phyloP scores from a whole-genome alignment of 2,888 invertebrate genomes.

The Chydorus sphaericus region DNA sequence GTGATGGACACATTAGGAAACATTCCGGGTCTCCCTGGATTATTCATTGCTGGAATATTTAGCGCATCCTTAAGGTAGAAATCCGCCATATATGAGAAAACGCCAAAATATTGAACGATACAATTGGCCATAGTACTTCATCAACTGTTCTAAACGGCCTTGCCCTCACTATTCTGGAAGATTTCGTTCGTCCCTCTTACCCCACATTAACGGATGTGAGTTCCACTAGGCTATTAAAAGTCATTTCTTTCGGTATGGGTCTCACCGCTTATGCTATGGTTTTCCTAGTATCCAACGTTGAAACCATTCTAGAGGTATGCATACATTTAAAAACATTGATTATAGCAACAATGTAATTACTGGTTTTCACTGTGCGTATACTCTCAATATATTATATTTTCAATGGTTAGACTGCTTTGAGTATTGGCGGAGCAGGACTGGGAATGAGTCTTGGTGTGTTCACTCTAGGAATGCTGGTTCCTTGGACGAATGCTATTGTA shows the following conservation, averaged over 20 bases:
- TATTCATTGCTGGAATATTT: no score
- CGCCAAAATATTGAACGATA: not conserved
- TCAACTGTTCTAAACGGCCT: not conserved
- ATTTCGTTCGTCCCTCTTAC: constrained; percentile 49
- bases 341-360: no score
- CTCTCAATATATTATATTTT: no score
- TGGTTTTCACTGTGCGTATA: no score
- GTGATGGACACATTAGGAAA: no score
- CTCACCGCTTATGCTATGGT: constrained; percentile 61
- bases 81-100: no score
- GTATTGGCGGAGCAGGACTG: constrained; percentile 77
- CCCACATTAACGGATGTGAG: constrained; percentile 28
- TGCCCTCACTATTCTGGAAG: constrained; percentile 47
- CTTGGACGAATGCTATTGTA: constrained; percentile 69
- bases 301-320: constrained; percentile 65
- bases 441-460: constrained; percentile 77
- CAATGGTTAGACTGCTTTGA: constrained; percentile 26
- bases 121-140: not conserved
- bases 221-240: constrained; percentile 42
- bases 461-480: constrained; percentile 73
- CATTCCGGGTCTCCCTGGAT: no score
- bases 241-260: constrained; percentile 55
- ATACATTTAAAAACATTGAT: no score
- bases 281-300: constrained; percentile 70
- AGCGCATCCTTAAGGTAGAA: no score